Evolutionary conservation across 2,888 invertebrate species (phyloP), one percentile per base, ranked within the genome.

Genomic region (Mythimna lalbum): DNA sequence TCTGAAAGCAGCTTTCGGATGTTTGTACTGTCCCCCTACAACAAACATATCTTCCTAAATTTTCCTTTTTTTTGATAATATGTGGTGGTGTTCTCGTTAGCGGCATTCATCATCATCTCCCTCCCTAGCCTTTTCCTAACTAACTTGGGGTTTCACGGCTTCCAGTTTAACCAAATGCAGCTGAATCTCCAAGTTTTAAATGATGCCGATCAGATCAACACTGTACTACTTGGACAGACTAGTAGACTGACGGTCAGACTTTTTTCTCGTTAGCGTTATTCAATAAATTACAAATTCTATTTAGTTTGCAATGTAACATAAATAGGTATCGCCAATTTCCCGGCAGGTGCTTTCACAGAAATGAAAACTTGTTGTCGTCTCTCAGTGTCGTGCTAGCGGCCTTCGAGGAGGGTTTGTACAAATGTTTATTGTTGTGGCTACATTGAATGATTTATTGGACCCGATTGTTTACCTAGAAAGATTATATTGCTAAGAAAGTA

Each of bases 271-370:
- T 47, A 47, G 47, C 19, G 52, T 53, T 36, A 56, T 57, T 49
- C 12, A 55, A 62, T 61, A 36, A 61, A 64, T 60, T 60, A 53
- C 10, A 53, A 23, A 50, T 50, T 47, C 43, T 5, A 68, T 68
- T 65, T 55, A 69, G 33, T 74, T 74, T 69, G 17, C 69, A 72
- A 76, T 73, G 67, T 70, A 66, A 80, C 70, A 84, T 78, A 79
- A 80, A 76, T 79, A 65, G 70, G 72, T 62, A 72, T 78, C 21
- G 63, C 63, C 63, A 78, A 78, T 80, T 78, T 83, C 80, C 68
- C 69, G 67, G 63, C 72, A 76, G 81, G 62, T 56, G 82, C 72
- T 81, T 75, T 78, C 67, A 78, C 72, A 65, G 63, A 62, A 72
- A 81, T 73, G 63, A 69, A 81, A 80, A 73, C 73, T 73, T 56